Base-by-base conservation (phyloP, 1,140 invertebrate species). In the Aphelenchoides fujianensis region DNA sequence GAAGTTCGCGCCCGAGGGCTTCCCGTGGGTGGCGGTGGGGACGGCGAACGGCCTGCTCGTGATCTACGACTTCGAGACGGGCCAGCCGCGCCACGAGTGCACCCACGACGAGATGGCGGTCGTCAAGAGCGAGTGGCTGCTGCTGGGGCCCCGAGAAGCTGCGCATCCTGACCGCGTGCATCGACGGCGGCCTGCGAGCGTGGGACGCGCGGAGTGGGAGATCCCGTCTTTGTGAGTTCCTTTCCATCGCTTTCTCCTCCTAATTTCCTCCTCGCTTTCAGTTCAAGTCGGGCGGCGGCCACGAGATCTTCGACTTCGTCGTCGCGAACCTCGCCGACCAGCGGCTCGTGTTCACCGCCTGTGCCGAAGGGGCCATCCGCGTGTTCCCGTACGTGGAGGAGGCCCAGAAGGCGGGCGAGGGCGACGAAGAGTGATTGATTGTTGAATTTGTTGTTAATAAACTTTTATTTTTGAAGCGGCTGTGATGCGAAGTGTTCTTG, bases 171-270 rank as follows among this genome's bases (percentile, higher is more conserved):
- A 78, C 75, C 5, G 52, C 55, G 23, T 75, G 74, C 28, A 76
- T 78, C 32, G 74, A 75, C 61, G 68, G 75, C 19, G 55, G 9
- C 52, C 32, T 75, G 23, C 35, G 74, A 55, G 37, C 69, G 12
- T 75, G 75, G 75, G 53, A 75, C 69, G 75, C 69, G 5, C 72
- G 68, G 53, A 77, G 31, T 41, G 74, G n/a, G 74, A 5, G 73
- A 75, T 3, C 77, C 71, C 36, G 19, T 78, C 27, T 16, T 35
- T 30, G 74, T 74, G 59, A 32, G 54, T 23, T n/a, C n/a, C n/a
- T n/a, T n/a, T n/a, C n/a, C n/a, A n/a, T n/a, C n/a, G 19, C 19
- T 30, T 53, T 35, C 16, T 66, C 30, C 12, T 16, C n/a, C 30
- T 66, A 16, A 54, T 62, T 16, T 66, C 30, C 16, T 52, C 32